Evolutionary conservation across 2,113 vertebrate species (phyloP).

Genomic region (Actenoides hombroni): DNA sequence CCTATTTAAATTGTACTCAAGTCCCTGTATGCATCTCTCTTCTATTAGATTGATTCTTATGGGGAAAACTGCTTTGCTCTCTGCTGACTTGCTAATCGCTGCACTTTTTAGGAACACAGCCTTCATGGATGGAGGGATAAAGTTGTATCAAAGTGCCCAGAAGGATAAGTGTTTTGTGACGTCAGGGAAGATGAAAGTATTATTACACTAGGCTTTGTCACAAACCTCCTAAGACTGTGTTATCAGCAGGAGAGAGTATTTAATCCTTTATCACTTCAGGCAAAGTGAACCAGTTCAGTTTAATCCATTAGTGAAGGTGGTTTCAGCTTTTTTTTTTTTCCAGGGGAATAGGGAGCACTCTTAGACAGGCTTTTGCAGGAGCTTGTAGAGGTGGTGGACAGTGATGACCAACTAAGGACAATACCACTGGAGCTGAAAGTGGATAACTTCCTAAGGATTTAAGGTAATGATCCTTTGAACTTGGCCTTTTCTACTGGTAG

Average conservation of each 20-base stretch:
- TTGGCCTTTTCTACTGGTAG: not conserved
- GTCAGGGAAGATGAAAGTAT: not conserved
- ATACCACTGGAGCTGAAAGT: not conserved
- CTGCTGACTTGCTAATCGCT: not conserved
- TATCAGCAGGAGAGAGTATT: not conserved
- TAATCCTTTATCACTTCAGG: not conserved
- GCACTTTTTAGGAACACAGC: not conserved
- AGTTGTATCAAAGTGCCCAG: not conserved
- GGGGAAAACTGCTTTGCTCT: not conserved
- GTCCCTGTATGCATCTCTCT: not conserved
- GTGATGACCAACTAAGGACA: not conserved
- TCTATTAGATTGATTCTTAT: not conserved
- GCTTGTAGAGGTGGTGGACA: not conserved
- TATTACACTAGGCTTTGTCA: not conserved
- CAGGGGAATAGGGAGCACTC: not conserved
- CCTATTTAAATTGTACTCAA: not conserved
- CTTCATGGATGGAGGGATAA: not conserved
- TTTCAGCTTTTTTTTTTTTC: not conserved
- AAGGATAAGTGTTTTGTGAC: not conserved
- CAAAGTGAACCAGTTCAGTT: not conserved
- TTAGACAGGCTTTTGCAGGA: not conserved
- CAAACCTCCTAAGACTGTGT: not conserved
- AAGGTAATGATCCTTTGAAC: not conserved
- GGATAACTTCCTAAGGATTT: not conserved
- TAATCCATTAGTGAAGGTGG: not conserved